Conservation (phyloP, 2,797 vertebrate genomes). For the Anniella stebbinsi region DNA sequence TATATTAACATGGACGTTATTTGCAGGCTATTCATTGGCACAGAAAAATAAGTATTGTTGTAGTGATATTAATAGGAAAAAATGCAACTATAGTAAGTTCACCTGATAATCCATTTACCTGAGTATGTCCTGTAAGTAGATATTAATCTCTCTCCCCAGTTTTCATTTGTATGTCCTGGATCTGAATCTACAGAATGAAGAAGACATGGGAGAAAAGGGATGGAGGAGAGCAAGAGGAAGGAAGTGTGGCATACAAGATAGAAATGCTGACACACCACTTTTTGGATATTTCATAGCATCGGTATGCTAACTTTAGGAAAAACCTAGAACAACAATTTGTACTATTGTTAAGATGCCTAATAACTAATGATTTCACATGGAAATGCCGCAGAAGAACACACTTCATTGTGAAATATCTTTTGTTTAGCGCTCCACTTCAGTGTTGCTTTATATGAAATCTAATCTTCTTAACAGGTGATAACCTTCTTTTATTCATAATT, state of each 20-base stretch:
- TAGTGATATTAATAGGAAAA: constrained; percentile 46
- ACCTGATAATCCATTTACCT: constrained; percentile 83
- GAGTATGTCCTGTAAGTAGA: constrained; percentile 89
- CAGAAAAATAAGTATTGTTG: constrained; percentile 38
- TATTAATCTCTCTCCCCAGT: constrained; percentile 90
- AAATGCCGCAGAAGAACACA: constrained; percentile 4
- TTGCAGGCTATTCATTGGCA: background rate
- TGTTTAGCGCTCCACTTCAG: background rate
- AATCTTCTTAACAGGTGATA: background rate
- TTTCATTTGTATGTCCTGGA: constrained; percentile 89
- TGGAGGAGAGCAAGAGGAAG: constrained; percentile 78
- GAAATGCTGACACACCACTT: constrained; percentile 45
- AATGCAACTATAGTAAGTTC: constrained; percentile 51
- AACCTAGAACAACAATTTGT: constrained; percentile 2
- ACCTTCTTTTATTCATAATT: background rate
- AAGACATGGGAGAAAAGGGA: constrained; percentile 82
- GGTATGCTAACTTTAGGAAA: constrained; percentile 7
- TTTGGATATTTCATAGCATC: constrained; percentile 15
- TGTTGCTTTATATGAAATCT: constrained; percentile 17
- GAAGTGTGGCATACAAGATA: constrained; percentile 65
- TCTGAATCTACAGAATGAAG: constrained; percentile 94
- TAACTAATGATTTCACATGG: background rate
- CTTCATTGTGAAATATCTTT: background rate
- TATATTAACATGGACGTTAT: constrained; percentile 2
- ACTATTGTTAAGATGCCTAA: background rate